phyloP scores from a whole-genome alignment of 2,113 vertebrate species.

The Corythornis vintsioides region DNA sequence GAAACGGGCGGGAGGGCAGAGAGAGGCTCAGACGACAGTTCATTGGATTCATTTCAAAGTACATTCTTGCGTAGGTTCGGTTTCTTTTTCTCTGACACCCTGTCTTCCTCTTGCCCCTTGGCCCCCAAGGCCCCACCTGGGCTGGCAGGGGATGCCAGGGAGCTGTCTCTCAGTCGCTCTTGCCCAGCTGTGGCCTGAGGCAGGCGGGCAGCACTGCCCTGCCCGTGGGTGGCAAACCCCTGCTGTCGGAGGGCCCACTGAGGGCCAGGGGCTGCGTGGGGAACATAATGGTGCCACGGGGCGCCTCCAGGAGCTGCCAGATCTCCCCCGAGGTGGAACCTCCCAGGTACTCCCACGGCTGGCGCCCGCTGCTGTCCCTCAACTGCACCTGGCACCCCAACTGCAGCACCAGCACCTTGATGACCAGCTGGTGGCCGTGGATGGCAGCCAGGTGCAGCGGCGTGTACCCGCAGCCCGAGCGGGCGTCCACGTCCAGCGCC shows the following conservation, averaged over 20 bases:
- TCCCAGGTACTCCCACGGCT: constrained; percentile 89
- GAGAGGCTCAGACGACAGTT: background rate
- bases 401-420: constrained; percentile 86
- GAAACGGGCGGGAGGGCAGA: background rate
- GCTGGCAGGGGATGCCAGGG: background rate
- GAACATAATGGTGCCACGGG: constrained; percentile 76
- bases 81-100: background rate
- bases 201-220: constrained; percentile 70
- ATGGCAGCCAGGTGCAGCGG: constrained; percentile 92
- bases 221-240: constrained; percentile 51
- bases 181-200: constrained; percentile 62
- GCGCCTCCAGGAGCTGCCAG: constrained; percentile 85
- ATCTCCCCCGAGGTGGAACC: constrained; percentile 74
- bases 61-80: background rate
- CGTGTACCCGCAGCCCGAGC: constrained; percentile 87
- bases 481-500: constrained; percentile 80
- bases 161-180: constrained; percentile 1
- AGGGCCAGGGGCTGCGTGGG: constrained; percentile 55
- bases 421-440: constrained; percentile 82
- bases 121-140: background rate
- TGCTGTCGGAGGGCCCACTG: background rate
- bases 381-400: constrained; percentile 79
- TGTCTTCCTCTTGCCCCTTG: background rate
- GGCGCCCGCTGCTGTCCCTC: constrained; percentile 86
- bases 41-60: constrained; percentile 6